phyloP scores from a whole-genome alignment of 1,140 invertebrate genomes.

The Tetragnatha versicolor region DNA sequence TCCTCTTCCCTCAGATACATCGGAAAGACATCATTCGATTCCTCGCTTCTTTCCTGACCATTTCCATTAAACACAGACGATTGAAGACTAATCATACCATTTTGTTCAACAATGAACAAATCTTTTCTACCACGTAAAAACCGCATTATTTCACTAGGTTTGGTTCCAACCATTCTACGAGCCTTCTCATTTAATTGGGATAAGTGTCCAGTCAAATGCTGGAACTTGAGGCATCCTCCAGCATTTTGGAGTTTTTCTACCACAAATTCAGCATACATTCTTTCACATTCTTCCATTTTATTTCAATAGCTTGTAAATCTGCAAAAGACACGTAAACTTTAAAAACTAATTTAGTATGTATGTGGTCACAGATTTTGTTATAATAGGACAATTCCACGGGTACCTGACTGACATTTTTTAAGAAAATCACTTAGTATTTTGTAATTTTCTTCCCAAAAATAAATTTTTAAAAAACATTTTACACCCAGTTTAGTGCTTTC shows the following conservation, averaged over 20 bases:
- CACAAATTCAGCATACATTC: conserved; percentile 1
- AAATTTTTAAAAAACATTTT: no score
- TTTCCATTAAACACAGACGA: no score
- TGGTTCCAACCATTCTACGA: background rate
- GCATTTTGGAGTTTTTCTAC: background rate
- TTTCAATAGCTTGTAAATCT: no score
- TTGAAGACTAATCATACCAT: background rate
- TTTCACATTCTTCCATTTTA: conserved; percentile 4
- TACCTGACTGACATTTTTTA: no score
- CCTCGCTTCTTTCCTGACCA: no score
- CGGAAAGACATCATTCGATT: background rate
- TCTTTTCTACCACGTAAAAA: conserved; percentile 16
- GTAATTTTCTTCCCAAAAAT: no score
- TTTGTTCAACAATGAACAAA: background rate
- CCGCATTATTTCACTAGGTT: background rate
- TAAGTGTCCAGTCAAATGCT: conserved; percentile 8
- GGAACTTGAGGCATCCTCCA: conserved; percentile 11
- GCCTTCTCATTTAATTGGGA: background rate
- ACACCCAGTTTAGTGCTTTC: no score
- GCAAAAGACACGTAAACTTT: no score
- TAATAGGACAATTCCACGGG: no score
- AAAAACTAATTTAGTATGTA: no score
- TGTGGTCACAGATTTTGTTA: no score
- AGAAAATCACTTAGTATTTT: no score
- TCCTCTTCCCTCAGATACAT: background rate